These are phyloP conservation scores for Pogonophryne albipinna DNA, from an alignment of 2,797 vertebrate species.

Conservation along the genomic window DNA sequence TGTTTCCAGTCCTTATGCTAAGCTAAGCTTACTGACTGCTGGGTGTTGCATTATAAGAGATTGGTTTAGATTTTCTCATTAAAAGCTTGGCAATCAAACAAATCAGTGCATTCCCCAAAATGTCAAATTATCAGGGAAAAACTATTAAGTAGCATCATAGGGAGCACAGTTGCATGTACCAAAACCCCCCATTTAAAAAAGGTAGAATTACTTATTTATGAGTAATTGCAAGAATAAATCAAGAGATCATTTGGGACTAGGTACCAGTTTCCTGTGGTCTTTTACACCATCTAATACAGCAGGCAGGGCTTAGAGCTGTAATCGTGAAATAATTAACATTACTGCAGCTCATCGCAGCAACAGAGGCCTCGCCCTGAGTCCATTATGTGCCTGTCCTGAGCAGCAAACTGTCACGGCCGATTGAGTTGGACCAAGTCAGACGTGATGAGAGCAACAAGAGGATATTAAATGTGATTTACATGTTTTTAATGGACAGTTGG, in stretches of 20 bases:
- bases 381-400: slow-evolving; percentile 56
- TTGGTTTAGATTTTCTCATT: not conserved
- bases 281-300: slow-evolving; percentile 35
- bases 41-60: not conserved
- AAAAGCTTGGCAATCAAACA: not conserved
- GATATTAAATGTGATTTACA: slow-evolving; percentile 52
- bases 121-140: slow-evolving; percentile 6
- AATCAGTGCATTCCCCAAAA: slow-evolving; percentile 7
- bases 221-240: not conserved
- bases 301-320: slow-evolving; percentile 48
- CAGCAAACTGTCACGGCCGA: slow-evolving; percentile 55
- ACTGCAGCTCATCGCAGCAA: slow-evolving; percentile 48
- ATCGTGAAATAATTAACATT: slow-evolving; percentile 64
- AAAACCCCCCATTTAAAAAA: not conserved
- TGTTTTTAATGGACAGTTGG: slow-evolving; percentile 47
- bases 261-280: not conserved
- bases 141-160: not conserved
- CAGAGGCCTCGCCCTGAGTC: slow-evolving; percentile 55
- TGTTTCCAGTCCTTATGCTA: slow-evolving; percentile 13
- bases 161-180: not conserved
- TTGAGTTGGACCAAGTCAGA: slow-evolving; percentile 51
- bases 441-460: slow-evolving; percentile 28
- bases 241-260: not conserved
- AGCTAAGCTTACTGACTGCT: slow-evolving; percentile 1
- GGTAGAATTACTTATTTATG: not conserved